Evolutionary conservation across 2,888 invertebrate genomes (phyloP).

Genomic region (Pediacus dermestoides): DNA sequence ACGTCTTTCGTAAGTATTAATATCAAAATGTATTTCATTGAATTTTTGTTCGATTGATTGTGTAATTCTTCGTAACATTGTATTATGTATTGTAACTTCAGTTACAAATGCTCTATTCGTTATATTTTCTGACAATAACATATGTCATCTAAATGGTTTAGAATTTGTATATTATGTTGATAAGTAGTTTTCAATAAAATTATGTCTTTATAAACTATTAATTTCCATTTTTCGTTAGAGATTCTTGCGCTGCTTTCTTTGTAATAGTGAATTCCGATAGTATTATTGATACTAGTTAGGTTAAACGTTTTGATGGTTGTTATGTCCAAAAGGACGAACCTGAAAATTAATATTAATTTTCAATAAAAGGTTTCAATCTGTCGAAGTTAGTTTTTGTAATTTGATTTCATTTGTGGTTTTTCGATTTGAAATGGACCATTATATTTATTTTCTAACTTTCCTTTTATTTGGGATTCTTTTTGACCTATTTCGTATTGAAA

Average conservation of each 20-base stretch:
- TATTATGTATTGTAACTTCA: conserved; percentile 7
- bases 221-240: conserved; percentile 16
- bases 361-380: conserved; percentile 12
- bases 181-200: too few species aligned
- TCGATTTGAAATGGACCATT: conserved; percentile 16
- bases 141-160: conserved; percentile 6
- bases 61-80: conserved; percentile 9
- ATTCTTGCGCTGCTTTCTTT: conserved; percentile 14
- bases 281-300: too few species aligned
- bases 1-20: conserved; percentile 4
- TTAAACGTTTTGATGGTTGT: too few species aligned
- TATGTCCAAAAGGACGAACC: too few species aligned
- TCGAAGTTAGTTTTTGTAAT: conserved; percentile 11
- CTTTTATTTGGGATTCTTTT: conserved; percentile 19
- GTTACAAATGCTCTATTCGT: conserved; percentile 9
- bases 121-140: not conserved
- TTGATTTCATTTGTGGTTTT: conserved; percentile 6
- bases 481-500: conserved; percentile 16
- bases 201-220: conserved; percentile 17
- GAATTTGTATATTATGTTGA: conserved; percentile 5
- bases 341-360: conserved; percentile 10
- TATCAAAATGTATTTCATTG: conserved; percentile 9
- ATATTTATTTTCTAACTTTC: conserved; percentile 19
- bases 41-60: conserved; percentile 6
- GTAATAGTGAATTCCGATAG: conserved; percentile 15